These are phyloP conservation scores for Bombus waltoni DNA, from an alignment of 1,140 invertebrate species.

Conservation along the genomic window DNA sequence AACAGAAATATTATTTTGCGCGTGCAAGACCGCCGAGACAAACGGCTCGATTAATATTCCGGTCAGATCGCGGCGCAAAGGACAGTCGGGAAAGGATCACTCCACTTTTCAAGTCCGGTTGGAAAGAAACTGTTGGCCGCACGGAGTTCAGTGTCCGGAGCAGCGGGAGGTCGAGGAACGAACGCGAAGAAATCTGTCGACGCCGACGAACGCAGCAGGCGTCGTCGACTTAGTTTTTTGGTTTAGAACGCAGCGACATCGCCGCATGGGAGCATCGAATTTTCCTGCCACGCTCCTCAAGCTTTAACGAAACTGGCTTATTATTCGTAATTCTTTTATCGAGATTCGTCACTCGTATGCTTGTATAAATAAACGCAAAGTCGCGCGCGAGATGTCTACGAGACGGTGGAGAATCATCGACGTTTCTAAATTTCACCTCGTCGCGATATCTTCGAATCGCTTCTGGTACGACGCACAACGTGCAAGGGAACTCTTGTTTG, in stretches of 20 bases:
- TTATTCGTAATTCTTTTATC: neutral
- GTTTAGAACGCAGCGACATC: neutral
- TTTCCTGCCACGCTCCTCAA: neutral
- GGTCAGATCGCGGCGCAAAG: constrained; percentile 24
- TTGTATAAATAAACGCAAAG: no score
- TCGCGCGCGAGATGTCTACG: no score
- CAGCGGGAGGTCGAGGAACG: constrained; percentile 57
- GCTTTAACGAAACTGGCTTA: no score
- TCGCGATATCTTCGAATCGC: no score
- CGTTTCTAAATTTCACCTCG: no score
- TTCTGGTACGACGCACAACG: no score
- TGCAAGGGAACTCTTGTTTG: no score
- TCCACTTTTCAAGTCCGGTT: constrained; percentile 48
- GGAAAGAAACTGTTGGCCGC: constrained; percentile 34
- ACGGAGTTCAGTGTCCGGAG: constrained; percentile 45
- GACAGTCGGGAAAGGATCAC: constrained; percentile 39
- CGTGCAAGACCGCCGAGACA: neutral
- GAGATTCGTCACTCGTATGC: no score
- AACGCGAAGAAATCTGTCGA: constrained; percentile 41
- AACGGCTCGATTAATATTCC: constrained; percentile 42
- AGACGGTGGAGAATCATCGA: no score
- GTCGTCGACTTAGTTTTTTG: constrained; percentile 35
- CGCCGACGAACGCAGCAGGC: constrained; percentile 25
- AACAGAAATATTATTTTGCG: constrained; percentile 11
- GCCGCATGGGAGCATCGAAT: constrained; percentile 29